Evolutionary conservation across 2,888 invertebrate species (phyloP), one percentile per base, ranked within the genome.

Genomic region (Ennomos quercinarius): DNA sequence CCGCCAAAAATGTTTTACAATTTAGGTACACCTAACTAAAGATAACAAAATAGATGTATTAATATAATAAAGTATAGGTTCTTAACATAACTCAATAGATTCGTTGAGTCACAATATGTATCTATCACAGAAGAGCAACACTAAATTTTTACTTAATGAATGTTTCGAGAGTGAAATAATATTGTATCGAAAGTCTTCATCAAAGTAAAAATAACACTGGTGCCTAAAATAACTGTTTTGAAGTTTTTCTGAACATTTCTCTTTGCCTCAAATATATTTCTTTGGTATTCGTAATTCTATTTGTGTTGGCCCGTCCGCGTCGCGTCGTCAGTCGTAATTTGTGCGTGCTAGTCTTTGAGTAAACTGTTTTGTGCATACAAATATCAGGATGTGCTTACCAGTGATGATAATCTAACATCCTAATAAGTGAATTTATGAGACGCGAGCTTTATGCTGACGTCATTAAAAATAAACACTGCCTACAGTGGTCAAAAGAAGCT

Each of bases 221-320:
- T 27, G 5, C 6, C 27, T 27, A 27, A n/a, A 27, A 27, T 27
- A 27, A 36, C 13, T 13, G 39, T 36, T 35, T 35, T 17, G 45
- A 41, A 41, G 37, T 47, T 11, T 49, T 49, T 5, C 40, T 37
- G 34, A 53, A 58, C 34, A 49, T 42, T 46, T 41, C 13, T 34
- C 40, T 47, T 39, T 12, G 35, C 52, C 6, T 40, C 9, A n/a
- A 37, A 46, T 42, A 47, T 47, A 49, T 59, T 38, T 45, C 53
- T 54, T 53, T n/a, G 53, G 48, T 49, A 53, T 59, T 13, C 44
- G 45, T 42, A 41, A 59, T 50, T 36, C 42, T 58, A 53, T 53
- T 58, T 58, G 53, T 44, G 42, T 58, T 40, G 53, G 58, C 48
- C 17, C 38, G 35, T n/a, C n/a, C n/a, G n/a, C n/a, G n/a, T n/a